Percentiles rank a stretch among this genome's conserved stretches.
phyloP scores from a whole-genome alignment of 2,888 invertebrate genomes.

The Neocrepidodera transversa region DNA sequence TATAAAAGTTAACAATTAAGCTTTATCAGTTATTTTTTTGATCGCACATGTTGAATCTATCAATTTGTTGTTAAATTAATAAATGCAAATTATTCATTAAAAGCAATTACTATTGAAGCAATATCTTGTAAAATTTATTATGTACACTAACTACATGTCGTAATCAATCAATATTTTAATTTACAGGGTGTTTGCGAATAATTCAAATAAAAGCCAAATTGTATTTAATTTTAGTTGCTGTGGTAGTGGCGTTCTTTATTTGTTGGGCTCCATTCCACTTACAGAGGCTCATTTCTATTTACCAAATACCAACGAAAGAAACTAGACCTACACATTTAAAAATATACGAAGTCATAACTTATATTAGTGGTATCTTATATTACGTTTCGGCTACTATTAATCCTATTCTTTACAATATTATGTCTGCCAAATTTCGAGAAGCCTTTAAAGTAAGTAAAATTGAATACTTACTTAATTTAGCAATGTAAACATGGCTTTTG shows the following conservation, averaged over 20 bases:
- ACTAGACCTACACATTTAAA: conserved; percentile 50
- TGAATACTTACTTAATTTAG: too few species aligned
- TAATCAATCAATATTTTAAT: too few species aligned
- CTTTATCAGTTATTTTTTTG: too few species aligned
- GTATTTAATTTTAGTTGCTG: conserved; percentile 73
- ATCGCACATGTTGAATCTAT: too few species aligned
- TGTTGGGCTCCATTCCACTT: conserved; percentile 95
- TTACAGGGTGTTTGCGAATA: neutral
- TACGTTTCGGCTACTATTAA: conserved; percentile 92
- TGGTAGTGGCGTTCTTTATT: conserved; percentile 87
- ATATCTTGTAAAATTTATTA: conserved; percentile 3
- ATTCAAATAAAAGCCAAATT: too few species aligned
- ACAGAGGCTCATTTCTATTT: conserved; percentile 83
- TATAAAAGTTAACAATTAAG: too few species aligned
- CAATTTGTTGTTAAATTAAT: conserved; percentile 9
- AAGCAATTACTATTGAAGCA: neutral
- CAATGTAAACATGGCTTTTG: neutral
- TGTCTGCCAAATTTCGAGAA: conserved; percentile 91
- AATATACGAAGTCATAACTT: conserved; percentile 67
- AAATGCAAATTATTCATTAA: conserved; percentile 8
- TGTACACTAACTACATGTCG: too few species aligned
- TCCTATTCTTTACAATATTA: conserved; percentile 90
- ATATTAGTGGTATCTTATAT: conserved; percentile 87
- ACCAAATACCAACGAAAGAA: conserved; percentile 47
- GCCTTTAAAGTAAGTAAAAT: conserved; percentile 81